Evolutionary conservation across 23 tunicate species (phyloP).

Genomic region (Ascidia mentula): DNA sequence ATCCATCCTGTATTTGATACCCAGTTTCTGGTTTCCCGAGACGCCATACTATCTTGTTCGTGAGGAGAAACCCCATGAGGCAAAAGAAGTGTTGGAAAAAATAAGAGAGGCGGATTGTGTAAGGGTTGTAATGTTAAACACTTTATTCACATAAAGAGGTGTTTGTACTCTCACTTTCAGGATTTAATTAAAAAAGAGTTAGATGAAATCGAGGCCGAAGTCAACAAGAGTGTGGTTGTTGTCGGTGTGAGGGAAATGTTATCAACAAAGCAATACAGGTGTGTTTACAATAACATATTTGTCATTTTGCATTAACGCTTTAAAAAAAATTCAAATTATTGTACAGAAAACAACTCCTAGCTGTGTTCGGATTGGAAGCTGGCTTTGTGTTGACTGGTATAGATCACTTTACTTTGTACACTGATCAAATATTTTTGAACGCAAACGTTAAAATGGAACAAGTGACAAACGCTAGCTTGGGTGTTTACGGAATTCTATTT

Average conservation of each 20-base stretch:
- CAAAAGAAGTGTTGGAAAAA: background rate
- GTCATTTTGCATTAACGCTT: too few relatives aligned
- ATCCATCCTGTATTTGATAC: slow-evolving; percentile 1
- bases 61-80: background rate
- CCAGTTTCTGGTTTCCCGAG: slow-evolving; percentile 9
- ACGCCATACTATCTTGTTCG: slow-evolving; percentile 7
- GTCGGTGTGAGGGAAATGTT: background rate
- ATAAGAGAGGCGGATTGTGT: background rate
- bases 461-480: slow-evolving; percentile 1
- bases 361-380: background rate
- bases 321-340: too few relatives aligned
- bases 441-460: background rate
- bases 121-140: too few relatives aligned
- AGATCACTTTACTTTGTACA: background rate
- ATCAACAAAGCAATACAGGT: background rate
- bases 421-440: background rate
- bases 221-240: background rate
- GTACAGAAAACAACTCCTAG: background rate
- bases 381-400: background rate
- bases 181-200: background rate
- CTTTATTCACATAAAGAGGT: too few relatives aligned
- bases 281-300: too few relatives aligned
- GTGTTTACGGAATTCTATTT: background rate
- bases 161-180: background rate
- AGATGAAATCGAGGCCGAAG: background rate